A percentile compares a stretch with the other conserved stretches of the same genome.
phyloP scores from a whole-genome alignment of 1,140 invertebrate species.

The Drosophila rhopaloa region DNA sequence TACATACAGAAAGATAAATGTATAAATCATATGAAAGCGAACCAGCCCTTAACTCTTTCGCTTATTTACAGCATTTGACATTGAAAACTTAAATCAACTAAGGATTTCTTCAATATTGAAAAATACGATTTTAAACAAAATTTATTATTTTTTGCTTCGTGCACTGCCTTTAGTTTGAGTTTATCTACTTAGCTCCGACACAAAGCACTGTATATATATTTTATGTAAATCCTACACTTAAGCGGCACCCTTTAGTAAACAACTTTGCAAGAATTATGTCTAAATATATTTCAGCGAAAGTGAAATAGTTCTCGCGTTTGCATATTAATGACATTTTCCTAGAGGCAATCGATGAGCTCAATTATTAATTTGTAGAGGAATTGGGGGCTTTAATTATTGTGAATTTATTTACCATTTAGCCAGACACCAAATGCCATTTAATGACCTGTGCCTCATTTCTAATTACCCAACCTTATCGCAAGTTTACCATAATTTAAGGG shows the following conservation, averaged over 20 bases:
- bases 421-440: slow-evolving; percentile 49
- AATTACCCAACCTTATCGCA: slow-evolving; percentile 31
- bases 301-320: slow-evolving; percentile 25
- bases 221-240: slow-evolving; percentile 42
- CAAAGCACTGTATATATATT: slow-evolving; percentile 54
- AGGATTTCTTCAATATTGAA: slow-evolving; percentile 9
- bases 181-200: slow-evolving; percentile 27
- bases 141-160: slow-evolving; percentile 10
- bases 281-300: neutral
- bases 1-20: slow-evolving; percentile 33
- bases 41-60: slow-evolving; percentile 31
- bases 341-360: slow-evolving; percentile 9
- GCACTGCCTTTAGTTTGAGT: slow-evolving; percentile 24
- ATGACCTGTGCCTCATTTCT: slow-evolving; percentile 32
- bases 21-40: slow-evolving; percentile 34
- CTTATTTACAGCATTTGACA: slow-evolving; percentile 25
- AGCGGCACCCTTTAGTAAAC: slow-evolving; percentile 30
- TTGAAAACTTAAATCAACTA: slow-evolving; percentile 16
- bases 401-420: slow-evolving; percentile 44
- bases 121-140: slow-evolving; percentile 9
- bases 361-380: slow-evolving; percentile 31
- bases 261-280: slow-evolving; percentile 18
- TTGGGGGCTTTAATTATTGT: slow-evolving; percentile 32
- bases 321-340: slow-evolving; percentile 37
- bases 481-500: slow-evolving; percentile 63